Evolutionary conservation across 2,797 vertebrate species (phyloP).

Genomic region (Lophius americanus): DNA sequence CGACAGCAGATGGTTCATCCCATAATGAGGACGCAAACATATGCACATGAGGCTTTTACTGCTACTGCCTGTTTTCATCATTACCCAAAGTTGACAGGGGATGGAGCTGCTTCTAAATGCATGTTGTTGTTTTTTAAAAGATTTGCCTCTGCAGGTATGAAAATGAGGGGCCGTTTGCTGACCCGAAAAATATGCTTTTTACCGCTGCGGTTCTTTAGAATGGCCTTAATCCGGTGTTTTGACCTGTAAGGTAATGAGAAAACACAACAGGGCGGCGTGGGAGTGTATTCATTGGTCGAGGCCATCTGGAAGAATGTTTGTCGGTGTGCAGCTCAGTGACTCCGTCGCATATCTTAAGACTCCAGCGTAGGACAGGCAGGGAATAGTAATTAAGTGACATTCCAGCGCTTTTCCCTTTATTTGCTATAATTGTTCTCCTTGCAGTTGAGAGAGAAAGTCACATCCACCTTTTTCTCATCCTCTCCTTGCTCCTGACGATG

Average conservation of each 20-base stretch:
- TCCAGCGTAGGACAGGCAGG: conserved; percentile 65
- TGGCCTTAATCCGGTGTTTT: conserved; percentile 24
- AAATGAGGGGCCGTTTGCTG: conserved; percentile 52
- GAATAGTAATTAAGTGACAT: conserved; percentile 70
- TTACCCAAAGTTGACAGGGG: conserved; percentile 48
- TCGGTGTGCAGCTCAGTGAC: conserved; percentile 16
- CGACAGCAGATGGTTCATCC: conserved; percentile 61
- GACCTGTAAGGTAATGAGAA: conserved; percentile 15
- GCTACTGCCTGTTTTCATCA: conserved; percentile 16
- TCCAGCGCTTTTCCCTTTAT: conserved; percentile 61
- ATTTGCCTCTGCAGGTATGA: conserved; percentile 49
- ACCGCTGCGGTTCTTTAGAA: conserved; percentile 41
- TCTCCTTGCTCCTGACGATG: conserved; percentile 15
- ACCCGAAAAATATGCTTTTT: conserved; percentile 48
- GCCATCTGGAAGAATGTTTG: conserved; percentile 38
- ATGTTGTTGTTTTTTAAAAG: conserved; percentile 33
- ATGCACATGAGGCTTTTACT: conserved; percentile 41
- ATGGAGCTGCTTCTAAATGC: conserved; percentile 40
- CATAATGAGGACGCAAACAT: conserved; percentile 75
- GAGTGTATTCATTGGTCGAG: conserved; percentile 12
- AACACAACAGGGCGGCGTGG: neutral
- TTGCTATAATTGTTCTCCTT: conserved; percentile 35
- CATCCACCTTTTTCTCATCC: conserved; percentile 50
- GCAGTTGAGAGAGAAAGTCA: conserved; percentile 57
- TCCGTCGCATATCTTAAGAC: conserved; percentile 25